Evolutionary conservation across 92 coral and sea anemone species (phyloP).

Genomic region (Metridium senile): DNA sequence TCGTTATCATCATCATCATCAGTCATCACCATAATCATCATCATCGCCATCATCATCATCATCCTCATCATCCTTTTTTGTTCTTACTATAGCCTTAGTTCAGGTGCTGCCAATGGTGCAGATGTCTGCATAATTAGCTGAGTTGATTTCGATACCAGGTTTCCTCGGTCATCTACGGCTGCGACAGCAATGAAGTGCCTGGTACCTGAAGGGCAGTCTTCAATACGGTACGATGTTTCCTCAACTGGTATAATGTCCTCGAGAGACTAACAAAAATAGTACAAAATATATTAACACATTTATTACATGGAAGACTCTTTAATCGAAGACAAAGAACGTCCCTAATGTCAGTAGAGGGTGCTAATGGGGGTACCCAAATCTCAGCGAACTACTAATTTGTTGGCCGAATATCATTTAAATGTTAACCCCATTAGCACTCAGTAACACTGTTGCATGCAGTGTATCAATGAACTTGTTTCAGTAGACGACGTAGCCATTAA

Average conservation of each 20-base stretch:
- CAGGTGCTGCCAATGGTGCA: conserved; percentile 77
- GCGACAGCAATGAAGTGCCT: conserved; percentile 88
- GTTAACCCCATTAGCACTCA: too few relatives aligned
- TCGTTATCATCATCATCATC: not conserved
- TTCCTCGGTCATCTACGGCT: conserved; percentile 67
- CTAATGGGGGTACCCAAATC: too few relatives aligned
- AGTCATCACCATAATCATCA: not conserved
- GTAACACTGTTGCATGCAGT: too few relatives aligned
- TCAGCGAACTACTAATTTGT: too few relatives aligned
- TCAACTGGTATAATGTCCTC: conserved; percentile 47
- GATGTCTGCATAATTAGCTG: conserved; percentile 84
- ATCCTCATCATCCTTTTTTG: not conserved
- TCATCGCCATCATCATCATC: not conserved
- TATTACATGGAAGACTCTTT: too few relatives aligned
- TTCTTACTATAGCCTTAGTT: conserved; percentile 64
- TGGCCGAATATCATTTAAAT: too few relatives aligned
- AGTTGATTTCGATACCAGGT: conserved; percentile 73
- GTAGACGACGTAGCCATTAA: too few relatives aligned
- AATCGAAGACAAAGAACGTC: too few relatives aligned
- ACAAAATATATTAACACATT: not conserved
- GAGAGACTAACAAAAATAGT: conserved; percentile 24
- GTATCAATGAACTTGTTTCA: too few relatives aligned
- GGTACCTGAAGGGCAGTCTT: conserved; percentile 80
- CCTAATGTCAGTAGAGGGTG: too few relatives aligned
- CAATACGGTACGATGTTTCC: conserved; percentile 52